Conservation (phyloP, 1,140 invertebrate genomes). For the Drosophila pseudoananassae region DNA sequence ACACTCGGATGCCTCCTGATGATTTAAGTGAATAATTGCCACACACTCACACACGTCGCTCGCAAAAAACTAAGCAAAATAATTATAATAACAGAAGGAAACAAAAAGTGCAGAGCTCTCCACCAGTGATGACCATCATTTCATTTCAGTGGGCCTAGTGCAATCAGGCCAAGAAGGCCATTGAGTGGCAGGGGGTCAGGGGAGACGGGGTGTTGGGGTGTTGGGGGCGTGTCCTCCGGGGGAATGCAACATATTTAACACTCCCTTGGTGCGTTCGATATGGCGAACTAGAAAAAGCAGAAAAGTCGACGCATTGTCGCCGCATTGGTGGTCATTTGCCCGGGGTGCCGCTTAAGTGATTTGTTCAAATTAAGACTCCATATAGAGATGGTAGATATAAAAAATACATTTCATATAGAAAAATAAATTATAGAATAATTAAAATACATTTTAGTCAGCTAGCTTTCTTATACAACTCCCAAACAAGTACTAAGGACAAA, state of each 20-base stretch:
- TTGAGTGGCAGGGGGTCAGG: constrained; percentile 26
- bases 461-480: too few species aligned
- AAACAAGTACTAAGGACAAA: too few species aligned
- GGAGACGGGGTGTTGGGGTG: not conserved
- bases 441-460: too few species aligned
- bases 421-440: not conserved
- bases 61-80: constrained; percentile 38
- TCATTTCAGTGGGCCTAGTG: constrained; percentile 28
- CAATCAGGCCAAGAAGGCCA: constrained; percentile 46
- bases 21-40: constrained; percentile 82
- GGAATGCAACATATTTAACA: constrained; percentile 78
- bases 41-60: constrained; percentile 33
- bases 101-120: constrained; percentile 23
- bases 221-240: constrained; percentile 17
- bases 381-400: constrained; percentile 25
- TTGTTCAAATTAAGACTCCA: constrained; percentile 48
- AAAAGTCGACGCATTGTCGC: constrained; percentile 46
- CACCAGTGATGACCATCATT: constrained; percentile 41
- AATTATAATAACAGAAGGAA: constrained; percentile 53
- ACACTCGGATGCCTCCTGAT: constrained; percentile 67
- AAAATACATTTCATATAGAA: not conserved
- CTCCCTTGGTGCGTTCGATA: constrained; percentile 62
- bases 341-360: constrained; percentile 80
- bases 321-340: constrained; percentile 81
- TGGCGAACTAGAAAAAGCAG: constrained; percentile 67